Evolutionary conservation across 1,140 invertebrate genomes (phyloP).

Genomic region (Hyposmocoma kahamanoa): DNA sequence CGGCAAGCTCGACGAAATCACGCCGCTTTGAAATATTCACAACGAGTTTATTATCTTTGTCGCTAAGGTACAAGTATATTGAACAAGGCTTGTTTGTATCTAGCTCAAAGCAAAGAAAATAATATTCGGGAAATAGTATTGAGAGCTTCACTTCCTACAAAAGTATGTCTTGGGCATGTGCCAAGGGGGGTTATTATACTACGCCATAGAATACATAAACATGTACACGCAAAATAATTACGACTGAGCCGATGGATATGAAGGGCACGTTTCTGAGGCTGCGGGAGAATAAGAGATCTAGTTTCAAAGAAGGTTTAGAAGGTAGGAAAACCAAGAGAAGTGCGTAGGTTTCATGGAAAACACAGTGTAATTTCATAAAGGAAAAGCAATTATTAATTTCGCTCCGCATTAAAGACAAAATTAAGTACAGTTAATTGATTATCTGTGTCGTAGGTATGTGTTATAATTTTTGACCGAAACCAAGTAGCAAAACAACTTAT

Average conservation of each 20-base stretch:
- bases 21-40: conserved; percentile 21
- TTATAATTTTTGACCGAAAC: too few species aligned
- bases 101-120: neutral
- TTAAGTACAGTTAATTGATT: too few species aligned
- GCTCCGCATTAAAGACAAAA: too few species aligned
- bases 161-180: conserved; percentile 27
- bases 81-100: neutral
- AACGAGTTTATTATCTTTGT: conserved; percentile 6
- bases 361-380: too few species aligned
- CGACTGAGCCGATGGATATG: conserved; percentile 21
- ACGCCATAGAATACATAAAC: conserved; percentile 27
- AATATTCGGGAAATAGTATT: conserved; percentile 1
- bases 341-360: too few species aligned
- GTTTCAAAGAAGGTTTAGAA: neutral
- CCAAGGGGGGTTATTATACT: conserved; percentile 41
- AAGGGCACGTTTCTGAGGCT: too few species aligned
- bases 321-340: too few species aligned
- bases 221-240: conserved; percentile 19
- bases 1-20: conserved; percentile 33
- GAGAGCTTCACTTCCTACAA: neutral
- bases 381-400: too few species aligned
- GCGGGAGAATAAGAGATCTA: too few species aligned
- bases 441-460: too few species aligned
- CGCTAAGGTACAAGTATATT: neutral
- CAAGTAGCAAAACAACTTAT: too few species aligned